These are phyloP conservation scores for Umimayanthus kanabou DNA, from an alignment of 92 coral and sea anemone species.

Conservation along the genomic window DNA sequence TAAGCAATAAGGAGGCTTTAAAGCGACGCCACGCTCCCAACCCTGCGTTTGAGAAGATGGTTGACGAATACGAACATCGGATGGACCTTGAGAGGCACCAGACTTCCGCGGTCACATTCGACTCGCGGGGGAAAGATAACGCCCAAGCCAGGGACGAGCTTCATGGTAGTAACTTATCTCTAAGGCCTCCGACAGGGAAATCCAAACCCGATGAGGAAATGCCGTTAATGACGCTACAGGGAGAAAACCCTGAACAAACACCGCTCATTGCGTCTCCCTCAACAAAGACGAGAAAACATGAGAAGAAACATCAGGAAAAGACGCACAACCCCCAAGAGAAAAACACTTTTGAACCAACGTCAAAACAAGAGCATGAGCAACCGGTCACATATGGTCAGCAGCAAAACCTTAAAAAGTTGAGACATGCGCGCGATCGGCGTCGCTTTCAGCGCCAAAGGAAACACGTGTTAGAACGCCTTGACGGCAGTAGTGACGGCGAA, in stretches of 20 bases:
- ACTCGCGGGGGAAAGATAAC: not conserved
- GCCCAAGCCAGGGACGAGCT: not conserved
- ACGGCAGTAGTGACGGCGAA: constrained; percentile 15
- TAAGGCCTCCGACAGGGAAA: not conserved
- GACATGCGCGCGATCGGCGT: constrained; percentile 20
- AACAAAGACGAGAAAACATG: not conserved
- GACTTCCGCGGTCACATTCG: not conserved
- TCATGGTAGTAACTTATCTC: not conserved
- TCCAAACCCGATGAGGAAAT: constrained; percentile 21
- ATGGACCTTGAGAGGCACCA: constrained; percentile 20
- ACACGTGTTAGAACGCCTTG: not conserved
- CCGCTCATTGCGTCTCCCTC: not conserved
- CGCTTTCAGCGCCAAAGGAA: constrained; percentile 16
- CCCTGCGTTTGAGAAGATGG: constrained; percentile 34
- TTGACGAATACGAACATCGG: constrained; percentile 2
- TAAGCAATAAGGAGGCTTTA: not conserved
- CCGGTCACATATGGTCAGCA: not conserved
- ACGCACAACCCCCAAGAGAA: not conserved
- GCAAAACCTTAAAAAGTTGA: not conserved
- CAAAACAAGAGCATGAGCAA: not conserved
- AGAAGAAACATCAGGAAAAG: not conserved
- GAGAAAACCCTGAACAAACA: not conserved
- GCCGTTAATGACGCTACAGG: not conserved
- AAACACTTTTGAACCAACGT: not conserved
- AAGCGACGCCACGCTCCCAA: not conserved